Base-by-base conservation (phyloP, 1,140 invertebrate genomes). In the Alviniconcha marisindica region DNA sequence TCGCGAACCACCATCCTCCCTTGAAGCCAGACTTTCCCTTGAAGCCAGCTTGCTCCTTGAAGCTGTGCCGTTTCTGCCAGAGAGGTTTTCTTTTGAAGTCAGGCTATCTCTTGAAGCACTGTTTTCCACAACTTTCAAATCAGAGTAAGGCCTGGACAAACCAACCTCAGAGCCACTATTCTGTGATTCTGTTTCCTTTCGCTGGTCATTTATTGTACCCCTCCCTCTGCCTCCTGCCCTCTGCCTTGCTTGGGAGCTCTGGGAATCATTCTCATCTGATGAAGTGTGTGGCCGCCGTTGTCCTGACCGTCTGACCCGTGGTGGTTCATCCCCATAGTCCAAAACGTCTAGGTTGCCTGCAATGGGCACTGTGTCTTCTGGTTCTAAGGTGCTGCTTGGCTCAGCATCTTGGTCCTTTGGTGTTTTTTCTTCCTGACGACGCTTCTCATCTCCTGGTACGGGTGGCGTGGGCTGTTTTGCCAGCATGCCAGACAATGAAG, bases 31-130 rank as follows among this genome's bases (percentile, higher is more conserved):
- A 15, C 15, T 71, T 10, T 60, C 56, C 24, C 56, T 60, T 28
- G 56, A 60, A 10, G 24, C 56, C n/a, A 60, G 56, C 10, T n/a
- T 60, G n/a, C 24, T n/a, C 24, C n/a, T 60, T 10, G 56, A 60
- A 10, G 56, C n/a, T 5, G 4, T 60, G n/a, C 24, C 4, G 24
- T 60, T 24, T 60, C 56, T 60, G 7, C 24, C 33, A 31, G 31
- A 14, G 24, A 7, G 31, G 33, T 28, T 36, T 3, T 71, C 69
- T 71, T 40, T 40, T 71, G 69, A 71, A 4, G 36, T 36, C 28
- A 71, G 21, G 36, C 69, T 71, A 36, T 71, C 69, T 71, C 69
- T 71, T 5, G 69, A 71, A 18, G 69, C 12, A 24, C 69, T 71
- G 69, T 24, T 38, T 40, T 40, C 69, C 21, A 24, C 21, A 3